Percentiles rank a stretch among this genome's conserved stretches.
These are phyloP conservation scores for Drosophila conformis DNA, from an alignment of 2,888 invertebrate genomes.

Conservation along the genomic window DNA sequence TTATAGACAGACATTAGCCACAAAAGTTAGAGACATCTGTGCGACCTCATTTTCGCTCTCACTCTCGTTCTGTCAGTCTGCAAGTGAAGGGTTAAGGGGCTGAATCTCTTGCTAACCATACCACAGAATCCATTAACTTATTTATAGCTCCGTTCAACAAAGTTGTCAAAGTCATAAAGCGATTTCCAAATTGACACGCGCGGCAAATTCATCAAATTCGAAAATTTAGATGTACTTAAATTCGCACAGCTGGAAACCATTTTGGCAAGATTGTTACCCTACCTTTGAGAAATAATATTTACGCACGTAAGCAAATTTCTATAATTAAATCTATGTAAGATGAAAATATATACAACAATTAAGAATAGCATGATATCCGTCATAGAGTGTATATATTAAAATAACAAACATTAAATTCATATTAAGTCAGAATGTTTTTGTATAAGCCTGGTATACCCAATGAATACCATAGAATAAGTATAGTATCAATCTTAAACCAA, in stretches of 20 bases:
- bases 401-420: not conserved
- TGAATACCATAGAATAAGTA: not conserved
- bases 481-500: not conserved
- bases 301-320: not conserved
- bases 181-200: conserved; percentile 35
- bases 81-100: not conserved
- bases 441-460: not conserved
- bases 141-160: conserved; percentile 52
- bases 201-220: conserved; percentile 34
- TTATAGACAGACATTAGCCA: conserved; percentile 52
- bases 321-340: not conserved
- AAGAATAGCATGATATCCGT: not conserved
- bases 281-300: not conserved
- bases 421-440: not conserved
- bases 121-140: conserved; percentile 57
- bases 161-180: conserved; percentile 54
- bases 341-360: not conserved
- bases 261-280: not conserved
- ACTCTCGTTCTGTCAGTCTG: not conserved
- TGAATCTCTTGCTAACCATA: conserved; percentile 14
- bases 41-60: not conserved
- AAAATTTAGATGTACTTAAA: not conserved
- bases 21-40: conserved; percentile 51
- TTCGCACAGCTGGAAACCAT: not conserved
- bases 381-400: not conserved